Conservation (phyloP, 37 sponge, comb jelly and placozoan species). For the Aplysina aerophoba region DNA sequence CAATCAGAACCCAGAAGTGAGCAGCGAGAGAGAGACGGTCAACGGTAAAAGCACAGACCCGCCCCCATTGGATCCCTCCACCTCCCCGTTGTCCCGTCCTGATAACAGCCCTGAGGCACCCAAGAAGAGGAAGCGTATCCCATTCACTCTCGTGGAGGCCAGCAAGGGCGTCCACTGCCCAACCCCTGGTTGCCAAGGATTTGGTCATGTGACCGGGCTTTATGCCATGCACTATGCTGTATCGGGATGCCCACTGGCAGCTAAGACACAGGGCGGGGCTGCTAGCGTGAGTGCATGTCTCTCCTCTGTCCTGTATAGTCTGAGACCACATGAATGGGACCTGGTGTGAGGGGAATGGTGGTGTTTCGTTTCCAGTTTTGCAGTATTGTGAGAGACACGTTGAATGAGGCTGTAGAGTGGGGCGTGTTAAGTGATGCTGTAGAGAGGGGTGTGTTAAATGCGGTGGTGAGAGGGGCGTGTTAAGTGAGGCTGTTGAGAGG, state of each 20-base stretch:
- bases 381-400: too few relatives aligned
- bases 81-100: neutral
- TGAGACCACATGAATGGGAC: too few relatives aligned
- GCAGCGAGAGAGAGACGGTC: neutral
- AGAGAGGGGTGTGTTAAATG: too few relatives aligned
- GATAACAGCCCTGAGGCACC: neutral
- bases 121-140: slow-evolving; percentile 67
- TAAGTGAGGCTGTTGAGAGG: too few relatives aligned
- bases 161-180: slow-evolving; percentile 78
- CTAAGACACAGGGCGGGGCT: neutral
- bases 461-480: too few relatives aligned
- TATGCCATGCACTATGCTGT: slow-evolving; percentile 81
- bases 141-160: slow-evolving; percentile 78
- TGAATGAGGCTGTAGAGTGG: too few relatives aligned
- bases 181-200: slow-evolving; percentile 75
- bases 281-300: neutral
- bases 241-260: slow-evolving; percentile 71
- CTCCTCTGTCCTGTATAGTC: too few relatives aligned
- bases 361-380: too few relatives aligned
- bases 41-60: neutral
- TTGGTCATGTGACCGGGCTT: slow-evolving; percentile 73
- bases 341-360: too few relatives aligned
- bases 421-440: too few relatives aligned
- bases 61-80: neutral
- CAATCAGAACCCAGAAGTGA: neutral